Base-by-base conservation (phyloP, 2,888 invertebrate genomes). In the Andrena bucephala region DNA sequence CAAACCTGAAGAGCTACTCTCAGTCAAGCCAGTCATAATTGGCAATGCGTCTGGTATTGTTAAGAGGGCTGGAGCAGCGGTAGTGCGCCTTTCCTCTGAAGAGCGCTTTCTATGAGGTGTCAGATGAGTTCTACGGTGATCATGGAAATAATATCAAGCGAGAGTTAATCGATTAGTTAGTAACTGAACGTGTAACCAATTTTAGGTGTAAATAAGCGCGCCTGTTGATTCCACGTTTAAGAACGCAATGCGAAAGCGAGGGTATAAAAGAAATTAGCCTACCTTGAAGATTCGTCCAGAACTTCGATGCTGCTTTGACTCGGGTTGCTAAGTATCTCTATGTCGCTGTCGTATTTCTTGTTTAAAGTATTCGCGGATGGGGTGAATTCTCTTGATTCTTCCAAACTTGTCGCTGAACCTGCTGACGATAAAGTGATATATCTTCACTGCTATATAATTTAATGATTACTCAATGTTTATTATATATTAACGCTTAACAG, bases 281-380 rank as follows among this genome's bases (percentile, higher is more conserved):
- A 94, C 94, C 92, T 94, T n/a, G 92, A 89, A 63, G 90, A 90
- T 75, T 94, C 94, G 72, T 95, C 95, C 68, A 96, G 92, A 42
- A 96, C 95, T 94, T 96, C 96, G 75, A 96, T 96, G 90, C 96
- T 96, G 87, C 96, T 96, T 90, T 96, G 96, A 93, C 96, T 96
- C 16, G 96, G 96, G 94, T 96, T 96, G 81, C 96, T 96, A 31
- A 97, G 94, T 60, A 97, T 95, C 87, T 96, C 96, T 81, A 97
- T 96, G 89, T 97, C 96, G 92, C 96, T 96, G 88, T 96, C 96
- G 81, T 94, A 94, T 79, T 93, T 94, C 70, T 92, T 93, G 8
- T 89, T 90, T 5, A 91, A 79, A 5, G 90, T 88, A 77, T 91
- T 91, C 20, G 89, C 85, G n/a, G 93, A 93, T 27, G 94, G 93